A percentile compares a stretch with the other conserved stretches of the same genome.
phyloP scores from a whole-genome alignment of 2,888 invertebrate species.

The Leptogaster cylindrica region DNA sequence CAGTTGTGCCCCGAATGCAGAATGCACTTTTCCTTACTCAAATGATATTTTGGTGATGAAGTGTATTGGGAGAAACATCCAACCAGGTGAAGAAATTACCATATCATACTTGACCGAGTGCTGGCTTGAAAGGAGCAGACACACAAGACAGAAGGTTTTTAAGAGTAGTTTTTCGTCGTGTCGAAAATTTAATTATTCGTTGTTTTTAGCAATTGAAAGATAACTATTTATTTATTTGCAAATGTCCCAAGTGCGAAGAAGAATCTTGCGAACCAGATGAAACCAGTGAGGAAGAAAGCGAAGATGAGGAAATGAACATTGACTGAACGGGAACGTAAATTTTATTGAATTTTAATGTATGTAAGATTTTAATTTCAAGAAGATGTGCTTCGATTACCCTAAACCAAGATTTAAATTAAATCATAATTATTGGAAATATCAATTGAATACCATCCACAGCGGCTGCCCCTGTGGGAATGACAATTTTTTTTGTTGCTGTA shows the following conservation, averaged over 20 bases:
- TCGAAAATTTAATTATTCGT: background rate
- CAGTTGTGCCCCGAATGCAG: conserved; percentile 89
- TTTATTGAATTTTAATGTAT: background rate
- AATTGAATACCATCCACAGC: background rate
- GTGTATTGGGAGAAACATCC: conserved; percentile 74
- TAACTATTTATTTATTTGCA: conserved; percentile 82
- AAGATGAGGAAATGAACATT: conserved; percentile 46
- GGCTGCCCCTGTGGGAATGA: background rate
- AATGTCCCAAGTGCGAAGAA: conserved; percentile 77
- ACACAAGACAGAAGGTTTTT: conserved; percentile 85
- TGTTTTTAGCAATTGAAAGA: conserved; percentile 67
- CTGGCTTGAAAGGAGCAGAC: conserved; percentile 77
- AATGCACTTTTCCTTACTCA: conserved; percentile 82
- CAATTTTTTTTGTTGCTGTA: too few species aligned
- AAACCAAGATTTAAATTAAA: background rate
- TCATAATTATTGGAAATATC: background rate
- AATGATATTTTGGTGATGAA: conserved; percentile 77
- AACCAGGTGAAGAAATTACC: conserved; percentile 84
- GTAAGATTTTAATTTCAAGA: background rate
- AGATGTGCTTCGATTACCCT: background rate
- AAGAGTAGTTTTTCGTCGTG: conserved; percentile 36
- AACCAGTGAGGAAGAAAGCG: conserved; percentile 81
- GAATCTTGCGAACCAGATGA: conserved; percentile 79
- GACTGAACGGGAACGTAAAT: background rate
- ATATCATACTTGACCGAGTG: conserved; percentile 93